A percentile compares a stretch with the other conserved stretches of the same genome.
These are phyloP conservation scores for Greenwoodochromis staneri DNA, from an alignment of 2,113 vertebrate species.

Conservation along the genomic window DNA sequence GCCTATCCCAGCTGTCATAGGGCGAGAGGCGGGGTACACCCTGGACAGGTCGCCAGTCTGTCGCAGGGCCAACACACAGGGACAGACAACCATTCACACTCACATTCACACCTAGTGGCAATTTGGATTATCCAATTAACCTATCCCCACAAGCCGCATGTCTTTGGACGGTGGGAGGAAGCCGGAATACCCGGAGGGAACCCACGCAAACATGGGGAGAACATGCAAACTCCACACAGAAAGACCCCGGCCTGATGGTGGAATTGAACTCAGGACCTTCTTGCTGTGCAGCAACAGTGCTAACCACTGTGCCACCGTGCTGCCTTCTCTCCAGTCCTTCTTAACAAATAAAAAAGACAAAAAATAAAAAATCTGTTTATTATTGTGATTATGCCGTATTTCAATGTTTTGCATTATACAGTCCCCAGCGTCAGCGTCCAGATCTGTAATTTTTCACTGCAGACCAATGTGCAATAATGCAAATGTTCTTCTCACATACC, in stretches of 20 bases:
- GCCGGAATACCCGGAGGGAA: fast-evolving
- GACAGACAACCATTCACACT: fast-evolving
- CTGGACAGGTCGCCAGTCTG: not conserved
- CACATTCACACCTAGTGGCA: fast-evolving
- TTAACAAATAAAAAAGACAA: not conserved
- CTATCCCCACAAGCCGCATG: fast-evolving
- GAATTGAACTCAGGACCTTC: too few species aligned
- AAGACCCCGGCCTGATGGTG: not conserved
- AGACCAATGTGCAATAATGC: not conserved
- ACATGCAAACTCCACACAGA: not conserved
- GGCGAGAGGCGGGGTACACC: not conserved
- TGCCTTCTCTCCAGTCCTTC: not conserved
- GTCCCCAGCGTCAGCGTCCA: not conserved
- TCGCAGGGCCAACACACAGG: fast-evolving
- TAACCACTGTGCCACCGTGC: too few species aligned
- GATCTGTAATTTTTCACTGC: not conserved
- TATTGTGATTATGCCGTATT: not conserved
- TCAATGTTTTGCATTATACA: not conserved
- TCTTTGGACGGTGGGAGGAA: fast-evolving
- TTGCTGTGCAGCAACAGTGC: too few species aligned
- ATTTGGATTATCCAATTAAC: not conserved
- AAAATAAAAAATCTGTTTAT: not conserved
- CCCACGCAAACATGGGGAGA: not conserved
- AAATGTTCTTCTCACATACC: not conserved
- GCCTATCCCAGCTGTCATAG: not conserved